phyloP scores from a whole-genome alignment of 2,888 invertebrate species.

The Bursaphelenchus okinawaensis region DNA sequence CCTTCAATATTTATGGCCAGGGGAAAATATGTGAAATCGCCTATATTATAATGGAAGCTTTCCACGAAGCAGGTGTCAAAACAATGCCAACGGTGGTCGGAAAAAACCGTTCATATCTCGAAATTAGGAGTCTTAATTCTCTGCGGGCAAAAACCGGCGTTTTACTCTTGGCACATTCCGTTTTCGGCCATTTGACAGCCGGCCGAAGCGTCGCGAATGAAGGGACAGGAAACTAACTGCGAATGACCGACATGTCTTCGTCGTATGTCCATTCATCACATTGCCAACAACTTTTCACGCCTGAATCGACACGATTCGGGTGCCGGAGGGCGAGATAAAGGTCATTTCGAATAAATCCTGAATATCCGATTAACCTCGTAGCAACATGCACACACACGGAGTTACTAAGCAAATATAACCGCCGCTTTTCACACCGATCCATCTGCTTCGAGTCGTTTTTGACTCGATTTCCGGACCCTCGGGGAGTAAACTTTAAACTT shows the following conservation, averaged over 20 bases:
- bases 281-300: not conserved
- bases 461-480: not conserved
- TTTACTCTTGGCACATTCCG: not conserved
- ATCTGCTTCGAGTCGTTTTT: not conserved
- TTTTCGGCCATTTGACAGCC: too few relatives aligned
- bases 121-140: not conserved
- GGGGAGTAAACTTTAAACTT: too few relatives aligned
- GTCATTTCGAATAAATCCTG: not conserved
- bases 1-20: too few relatives aligned
- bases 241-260: not conserved
- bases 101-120: too few relatives aligned
- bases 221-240: not conserved
- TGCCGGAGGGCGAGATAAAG: not conserved
- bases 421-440: not conserved
- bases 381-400: too few relatives aligned
- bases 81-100: too few relatives aligned
- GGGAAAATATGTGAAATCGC: too few relatives aligned
- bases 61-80: too few relatives aligned
- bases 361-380: not conserved
- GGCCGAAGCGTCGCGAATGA: not conserved
- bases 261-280: not conserved
- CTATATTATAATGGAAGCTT: too few relatives aligned
- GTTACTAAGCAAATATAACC: not conserved
- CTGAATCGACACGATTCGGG: not conserved
- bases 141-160: not conserved